These are phyloP conservation scores for Coecobrya sp. DNA, from an alignment of 2,888 invertebrate species.

Conservation along the genomic window DNA sequence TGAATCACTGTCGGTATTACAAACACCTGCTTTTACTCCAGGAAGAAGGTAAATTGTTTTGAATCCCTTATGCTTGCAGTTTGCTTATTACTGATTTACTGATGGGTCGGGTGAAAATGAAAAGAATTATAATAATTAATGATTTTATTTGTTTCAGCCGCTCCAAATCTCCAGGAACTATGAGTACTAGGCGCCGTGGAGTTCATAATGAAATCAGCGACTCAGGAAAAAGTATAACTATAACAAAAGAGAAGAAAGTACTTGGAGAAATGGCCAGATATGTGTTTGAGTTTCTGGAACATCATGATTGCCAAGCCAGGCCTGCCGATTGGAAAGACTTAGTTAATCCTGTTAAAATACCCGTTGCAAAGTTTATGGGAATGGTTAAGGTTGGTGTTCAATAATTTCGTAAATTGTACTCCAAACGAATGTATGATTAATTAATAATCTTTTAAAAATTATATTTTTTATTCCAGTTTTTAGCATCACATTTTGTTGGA, in stretches of 20 bases:
- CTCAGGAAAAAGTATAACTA: neutral
- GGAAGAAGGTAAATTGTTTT: conserved; percentile 28
- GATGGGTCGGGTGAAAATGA: neutral
- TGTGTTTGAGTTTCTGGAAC: conserved; percentile 26
- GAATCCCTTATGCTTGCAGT: too few relatives aligned
- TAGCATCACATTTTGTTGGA: conserved; percentile 54
- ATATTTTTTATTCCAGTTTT: conserved; percentile 38
- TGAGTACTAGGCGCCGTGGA: conserved; percentile 55
- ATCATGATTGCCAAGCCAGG: conserved; percentile 10
- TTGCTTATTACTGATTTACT: neutral
- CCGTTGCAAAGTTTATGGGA: conserved; percentile 1
- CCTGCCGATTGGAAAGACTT: conserved; percentile 22
- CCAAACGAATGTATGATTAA: too few relatives aligned
- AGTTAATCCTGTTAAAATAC: neutral
- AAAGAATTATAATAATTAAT: neutral
- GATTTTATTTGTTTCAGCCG: conserved; percentile 34
- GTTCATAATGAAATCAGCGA: conserved; percentile 23
- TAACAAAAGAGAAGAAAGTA: conserved; percentile 40
- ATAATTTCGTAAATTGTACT: too few relatives aligned
- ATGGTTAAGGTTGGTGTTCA: conserved; percentile 46
- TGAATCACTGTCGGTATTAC: neutral
- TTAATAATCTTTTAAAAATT: too few relatives aligned
- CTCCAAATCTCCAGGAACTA: conserved; percentile 13
- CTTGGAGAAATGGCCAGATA: conserved; percentile 32
- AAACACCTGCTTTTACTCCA: conserved; percentile 57